Evolutionary conservation across 2,888 invertebrate genomes (phyloP), one percentile per base, ranked within the genome.

Genomic region (Aelia acuminata): DNA sequence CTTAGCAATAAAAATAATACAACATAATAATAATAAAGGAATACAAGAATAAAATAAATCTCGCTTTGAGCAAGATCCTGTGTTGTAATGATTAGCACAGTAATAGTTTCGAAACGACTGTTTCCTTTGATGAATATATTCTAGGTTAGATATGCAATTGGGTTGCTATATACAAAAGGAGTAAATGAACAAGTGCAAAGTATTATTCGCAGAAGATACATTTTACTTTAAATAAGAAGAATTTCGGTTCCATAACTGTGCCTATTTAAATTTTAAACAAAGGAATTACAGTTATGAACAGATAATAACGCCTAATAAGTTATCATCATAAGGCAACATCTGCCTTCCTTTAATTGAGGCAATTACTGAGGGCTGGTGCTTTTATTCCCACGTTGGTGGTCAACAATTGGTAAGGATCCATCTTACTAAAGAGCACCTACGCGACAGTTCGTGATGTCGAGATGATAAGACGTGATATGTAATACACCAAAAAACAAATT

Each of bases 301-400:
- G 31, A 35, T 35, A 35, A 13, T 57, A 26, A 57, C 7, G 10
- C 10, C 63, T 70, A 31, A 70, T 35, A 70, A 35, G 10, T 70
- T 31, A 63, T 63, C 63, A 70, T 70, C 63, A 70, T 35, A 35
- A 70, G 18, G 63, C 22, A 63, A 70, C 63, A 70, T 31, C 63
- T 70, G 63, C 63, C 63, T 35, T 35, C 63, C 63, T 20, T 35
- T 70, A 70, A 70, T 70, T 70, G 63, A 35, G 35, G 63, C 35
- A 70, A 70, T 70, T 70, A 70, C 0, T 15, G 35, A 35, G 7
- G 35, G 3, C 4, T 70, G 63, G 35, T 35, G 63, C 20, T 70
- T 70, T 70, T 35, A 70, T 70, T 70, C 63, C 63, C 63, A 70
- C 63, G 63, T 70, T 35, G 63, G 63, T 35, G 63, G 63, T 20